Percentiles rank a stretch among this genome's conserved stretches.
Evolutionary conservation across 2,888 invertebrate species (phyloP).

Genomic region (Esperia sulphurella): DNA sequence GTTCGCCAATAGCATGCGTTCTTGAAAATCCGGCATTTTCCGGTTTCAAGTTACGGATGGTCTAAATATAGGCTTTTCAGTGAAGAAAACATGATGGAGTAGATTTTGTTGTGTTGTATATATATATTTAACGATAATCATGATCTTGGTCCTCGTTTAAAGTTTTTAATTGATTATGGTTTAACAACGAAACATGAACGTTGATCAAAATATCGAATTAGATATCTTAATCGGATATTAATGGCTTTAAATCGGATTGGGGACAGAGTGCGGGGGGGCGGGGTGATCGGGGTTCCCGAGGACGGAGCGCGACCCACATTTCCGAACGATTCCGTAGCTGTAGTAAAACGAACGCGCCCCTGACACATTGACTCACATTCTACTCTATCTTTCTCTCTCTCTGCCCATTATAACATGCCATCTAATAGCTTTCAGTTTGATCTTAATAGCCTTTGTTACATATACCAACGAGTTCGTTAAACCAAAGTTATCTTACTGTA

Average conservation of each 20-base stretch:
- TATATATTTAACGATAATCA: too few species aligned
- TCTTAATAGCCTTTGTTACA: not conserved
- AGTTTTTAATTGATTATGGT: not conserved
- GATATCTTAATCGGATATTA: slow-evolving; percentile 22
- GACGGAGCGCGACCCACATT: slow-evolving; percentile 38
- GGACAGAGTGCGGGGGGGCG: slow-evolving; percentile 4
- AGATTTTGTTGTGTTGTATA: too few species aligned
- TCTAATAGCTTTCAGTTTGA: not conserved
- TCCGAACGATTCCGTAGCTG: slow-evolving; percentile 21
- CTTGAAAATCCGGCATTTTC: too few species aligned
- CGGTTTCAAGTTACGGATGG: too few species aligned
- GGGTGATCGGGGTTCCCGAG: slow-evolving; percentile 12
- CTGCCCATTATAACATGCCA: slow-evolving; percentile 29
- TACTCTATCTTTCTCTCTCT: too few species aligned
- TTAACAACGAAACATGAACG: slow-evolving; percentile 1
- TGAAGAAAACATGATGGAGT: too few species aligned
- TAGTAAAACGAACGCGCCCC: slow-evolving; percentile 33
- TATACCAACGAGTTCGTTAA: not conserved
- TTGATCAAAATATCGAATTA: slow-evolving; percentile 11
- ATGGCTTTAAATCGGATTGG: slow-evolving; percentile 18
- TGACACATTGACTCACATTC: slow-evolving; percentile 54
- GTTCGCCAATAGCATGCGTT: too few species aligned
- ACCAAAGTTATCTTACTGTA: not conserved
- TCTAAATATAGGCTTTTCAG: too few species aligned
- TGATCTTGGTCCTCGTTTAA: too few species aligned